Conservation (phyloP, 1,140 invertebrate species). For the Cotesia chilonis region DNA sequence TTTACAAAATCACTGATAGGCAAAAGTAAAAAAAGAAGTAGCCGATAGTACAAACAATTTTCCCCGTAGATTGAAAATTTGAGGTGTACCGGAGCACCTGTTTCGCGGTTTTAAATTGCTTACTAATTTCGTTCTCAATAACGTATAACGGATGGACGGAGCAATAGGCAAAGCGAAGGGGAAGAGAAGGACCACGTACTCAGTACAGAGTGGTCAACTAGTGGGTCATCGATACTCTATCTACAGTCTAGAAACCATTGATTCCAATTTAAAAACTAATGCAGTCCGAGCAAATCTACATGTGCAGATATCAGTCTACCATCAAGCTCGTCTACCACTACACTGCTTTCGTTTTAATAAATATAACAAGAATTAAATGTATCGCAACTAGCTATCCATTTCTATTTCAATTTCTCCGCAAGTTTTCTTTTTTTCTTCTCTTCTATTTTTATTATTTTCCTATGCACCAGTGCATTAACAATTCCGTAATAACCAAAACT, state of each 20-base stretch:
- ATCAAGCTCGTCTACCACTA: too few relatives aligned
- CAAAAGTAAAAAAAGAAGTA: not conserved
- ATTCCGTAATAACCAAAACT: too few relatives aligned
- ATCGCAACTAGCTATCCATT: too few relatives aligned
- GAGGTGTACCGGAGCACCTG: not conserved
- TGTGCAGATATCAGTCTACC: too few relatives aligned
- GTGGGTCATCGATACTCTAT: slow-evolving; percentile 13
- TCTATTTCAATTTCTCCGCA: too few relatives aligned
- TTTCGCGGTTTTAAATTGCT: slow-evolving; percentile 50
- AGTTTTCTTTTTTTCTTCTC: too few relatives aligned
- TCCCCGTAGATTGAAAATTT: slow-evolving; percentile 4
- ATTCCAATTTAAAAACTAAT: slow-evolving; percentile 16
- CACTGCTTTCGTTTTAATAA: slow-evolving; percentile 5
- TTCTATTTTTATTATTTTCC: too few relatives aligned
- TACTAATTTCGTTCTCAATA: slow-evolving; percentile 59
- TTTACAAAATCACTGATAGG: too few relatives aligned
- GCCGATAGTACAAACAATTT: not conserved
- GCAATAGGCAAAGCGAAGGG: not conserved
- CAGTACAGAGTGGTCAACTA: slow-evolving; percentile 19
- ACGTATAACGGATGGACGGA: slow-evolving; percentile 42
- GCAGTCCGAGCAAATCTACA: not conserved
- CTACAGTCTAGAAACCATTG: slow-evolving; percentile 18
- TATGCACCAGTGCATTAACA: too few relatives aligned
- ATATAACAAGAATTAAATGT: slow-evolving; percentile 1
- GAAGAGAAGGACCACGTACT: not conserved